Percentiles rank a stretch among this genome's conserved stretches.
Evolutionary conservation across 2,113 vertebrate species (phyloP).

Genomic region (Pygoscelis adeliae): DNA sequence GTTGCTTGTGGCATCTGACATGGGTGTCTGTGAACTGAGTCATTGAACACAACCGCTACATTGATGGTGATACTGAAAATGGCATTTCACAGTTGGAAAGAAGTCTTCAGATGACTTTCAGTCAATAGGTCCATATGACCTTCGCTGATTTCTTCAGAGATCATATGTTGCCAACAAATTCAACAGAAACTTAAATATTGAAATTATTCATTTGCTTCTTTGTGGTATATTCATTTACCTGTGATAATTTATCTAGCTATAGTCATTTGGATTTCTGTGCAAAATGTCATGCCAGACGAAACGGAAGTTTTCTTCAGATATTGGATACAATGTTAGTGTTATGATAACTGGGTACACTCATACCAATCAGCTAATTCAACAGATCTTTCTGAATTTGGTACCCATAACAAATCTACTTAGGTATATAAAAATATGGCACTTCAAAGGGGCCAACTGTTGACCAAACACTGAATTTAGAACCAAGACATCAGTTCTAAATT

Average conservation of each 20-base stretch:
- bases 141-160: not conserved
- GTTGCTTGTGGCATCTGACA: not conserved
- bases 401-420: not conserved
- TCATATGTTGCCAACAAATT: not conserved
- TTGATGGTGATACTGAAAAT: not conserved
- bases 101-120: not conserved
- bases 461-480: not conserved
- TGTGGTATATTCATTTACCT: not conserved
- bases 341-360: not conserved
- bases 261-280: not conserved
- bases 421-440: not conserved
- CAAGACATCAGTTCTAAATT: no score
- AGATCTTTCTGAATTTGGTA: not conserved
- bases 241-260: not conserved
- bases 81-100: slow-evolving; percentile 14
- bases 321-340: not conserved
- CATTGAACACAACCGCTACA: not conserved
- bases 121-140: not conserved
- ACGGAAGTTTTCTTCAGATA: not conserved
- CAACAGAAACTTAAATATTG: not conserved
- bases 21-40: not conserved
- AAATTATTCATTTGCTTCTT: not conserved
- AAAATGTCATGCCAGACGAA: not conserved
- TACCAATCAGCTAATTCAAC: not conserved
- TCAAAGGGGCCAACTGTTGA: not conserved